Conservation (phyloP, 2,888 invertebrate genomes). For the Heteropelma amictum region DNA sequence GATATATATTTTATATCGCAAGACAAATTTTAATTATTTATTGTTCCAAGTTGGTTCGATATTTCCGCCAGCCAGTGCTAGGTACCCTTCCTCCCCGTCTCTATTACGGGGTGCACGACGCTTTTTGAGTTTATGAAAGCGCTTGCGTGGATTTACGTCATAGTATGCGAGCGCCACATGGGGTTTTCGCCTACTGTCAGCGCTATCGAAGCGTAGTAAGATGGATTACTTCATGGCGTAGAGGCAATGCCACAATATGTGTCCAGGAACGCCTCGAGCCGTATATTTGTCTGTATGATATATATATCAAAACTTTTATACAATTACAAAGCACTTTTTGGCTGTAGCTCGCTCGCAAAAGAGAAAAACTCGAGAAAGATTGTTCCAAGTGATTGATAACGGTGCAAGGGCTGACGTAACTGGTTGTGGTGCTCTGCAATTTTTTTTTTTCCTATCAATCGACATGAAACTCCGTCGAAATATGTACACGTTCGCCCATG, state of each 20-base stretch:
- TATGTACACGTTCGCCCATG: too few species aligned
- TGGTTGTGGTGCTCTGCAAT: slow-evolving; percentile 58
- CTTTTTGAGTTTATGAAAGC: slow-evolving; percentile 17
- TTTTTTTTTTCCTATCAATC: slow-evolving; percentile 45
- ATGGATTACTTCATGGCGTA: slow-evolving; percentile 61
- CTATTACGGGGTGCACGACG: neutral
- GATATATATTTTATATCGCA: neutral
- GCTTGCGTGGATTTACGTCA: slow-evolving; percentile 1
- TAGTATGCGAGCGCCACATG: slow-evolving; percentile 1
- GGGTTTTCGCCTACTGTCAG: slow-evolving; percentile 56
- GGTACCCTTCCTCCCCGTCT: too few species aligned
- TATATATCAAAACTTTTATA: slow-evolving; percentile 22
- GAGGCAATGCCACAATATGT: slow-evolving; percentile 50
- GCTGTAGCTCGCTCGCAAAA: neutral
- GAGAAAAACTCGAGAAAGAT: slow-evolving; percentile 37
- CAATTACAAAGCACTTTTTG: slow-evolving; percentile 41
- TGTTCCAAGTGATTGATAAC: slow-evolving; percentile 69
- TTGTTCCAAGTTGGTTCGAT: too few species aligned
- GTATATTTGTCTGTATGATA: neutral
- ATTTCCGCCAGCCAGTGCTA: too few species aligned
- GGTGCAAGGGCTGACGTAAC: slow-evolving; percentile 60
- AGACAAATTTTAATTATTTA: neutral
- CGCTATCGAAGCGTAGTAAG: slow-evolving; percentile 61
- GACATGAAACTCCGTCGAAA: neutral
- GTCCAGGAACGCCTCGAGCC: neutral